Evolutionary conservation across 2,888 invertebrate genomes (phyloP).

Genomic region (Cetonia aurata): DNA sequence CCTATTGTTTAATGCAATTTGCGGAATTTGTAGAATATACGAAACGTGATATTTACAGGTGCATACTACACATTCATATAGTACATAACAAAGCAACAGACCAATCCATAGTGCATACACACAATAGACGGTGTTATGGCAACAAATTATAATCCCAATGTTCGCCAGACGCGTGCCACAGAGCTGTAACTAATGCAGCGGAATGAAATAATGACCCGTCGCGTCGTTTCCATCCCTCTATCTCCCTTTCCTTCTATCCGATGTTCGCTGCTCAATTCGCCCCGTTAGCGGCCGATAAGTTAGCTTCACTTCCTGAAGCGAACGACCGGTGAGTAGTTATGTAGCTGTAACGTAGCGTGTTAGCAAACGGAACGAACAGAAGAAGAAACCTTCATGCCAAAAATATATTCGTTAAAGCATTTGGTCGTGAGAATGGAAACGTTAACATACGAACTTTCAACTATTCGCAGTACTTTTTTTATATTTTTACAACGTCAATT

Average conservation of each 20-base stretch:
- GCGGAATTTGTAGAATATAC: no score
- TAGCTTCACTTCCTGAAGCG: slow-evolving; percentile 6
- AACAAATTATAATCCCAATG: slow-evolving; percentile 33
- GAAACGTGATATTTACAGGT: no score
- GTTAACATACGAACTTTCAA: no score
- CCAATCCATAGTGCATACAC: no score
- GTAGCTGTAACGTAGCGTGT: background rate
- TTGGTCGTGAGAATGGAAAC: no score
- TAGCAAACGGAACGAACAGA: background rate
- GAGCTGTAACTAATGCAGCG: slow-evolving; percentile 36
- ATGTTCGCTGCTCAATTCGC: slow-evolving; percentile 13
- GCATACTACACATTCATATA: no score
- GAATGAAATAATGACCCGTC: slow-evolving; percentile 29
- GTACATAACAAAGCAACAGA: no score
- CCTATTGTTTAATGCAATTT: no score
- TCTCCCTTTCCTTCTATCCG: slow-evolving; percentile 1
- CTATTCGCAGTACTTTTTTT: no score
- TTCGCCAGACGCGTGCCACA: slow-evolving; percentile 20
- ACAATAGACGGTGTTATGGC: slow-evolving; percentile 6
- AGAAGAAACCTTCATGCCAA: no score
- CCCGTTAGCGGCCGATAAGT: slow-evolving; percentile 17
- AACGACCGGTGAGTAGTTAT: slow-evolving; percentile 6
- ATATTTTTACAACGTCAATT: no score
- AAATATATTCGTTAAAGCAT: no score
- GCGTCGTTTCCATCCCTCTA: background rate